A percentile compares a stretch with the other conserved stretches of the same genome.
Conservation (phyloP, 2,888 invertebrate species). For the Temnothorax ravouxi region DNA sequence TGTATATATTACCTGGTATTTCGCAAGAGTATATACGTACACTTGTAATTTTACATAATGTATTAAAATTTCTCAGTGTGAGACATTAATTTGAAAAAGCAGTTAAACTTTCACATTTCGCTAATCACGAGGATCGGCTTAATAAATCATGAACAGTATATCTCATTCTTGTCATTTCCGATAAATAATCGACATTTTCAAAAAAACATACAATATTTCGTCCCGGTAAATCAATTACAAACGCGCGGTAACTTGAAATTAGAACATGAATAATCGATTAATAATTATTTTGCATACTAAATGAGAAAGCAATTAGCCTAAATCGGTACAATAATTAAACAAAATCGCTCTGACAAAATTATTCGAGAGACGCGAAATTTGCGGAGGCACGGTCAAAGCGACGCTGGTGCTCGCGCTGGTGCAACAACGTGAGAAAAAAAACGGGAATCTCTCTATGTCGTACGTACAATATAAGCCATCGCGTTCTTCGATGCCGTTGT, state of each 20-base stretch:
- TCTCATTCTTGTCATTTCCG: neutral
- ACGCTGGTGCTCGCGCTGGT: too few relatives aligned
- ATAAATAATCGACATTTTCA: neutral
- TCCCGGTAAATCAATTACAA: neutral
- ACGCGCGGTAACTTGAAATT: neutral
- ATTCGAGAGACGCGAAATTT: neutral
- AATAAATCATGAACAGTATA: neutral
- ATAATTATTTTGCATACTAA: constrained; percentile 18
- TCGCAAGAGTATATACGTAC: neutral
- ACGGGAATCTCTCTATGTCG: neutral
- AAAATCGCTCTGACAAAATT: constrained; percentile 4
- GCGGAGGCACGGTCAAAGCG: neutral
- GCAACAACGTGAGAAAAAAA: neutral
- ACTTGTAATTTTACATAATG: neutral
- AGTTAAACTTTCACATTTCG: neutral
- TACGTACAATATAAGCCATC: neutral
- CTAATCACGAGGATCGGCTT: neutral
- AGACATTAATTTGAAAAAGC: neutral
- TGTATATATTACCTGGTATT: neutral
- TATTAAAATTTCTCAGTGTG: constrained; percentile 1
- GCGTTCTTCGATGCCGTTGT: neutral
- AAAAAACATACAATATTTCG: neutral
- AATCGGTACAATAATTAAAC: neutral
- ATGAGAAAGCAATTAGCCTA: constrained; percentile 9
- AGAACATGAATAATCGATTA: constrained; percentile 1